Base-by-base conservation (phyloP, 2,797 vertebrate genomes). In the Lutjanus argentimaculatus region DNA sequence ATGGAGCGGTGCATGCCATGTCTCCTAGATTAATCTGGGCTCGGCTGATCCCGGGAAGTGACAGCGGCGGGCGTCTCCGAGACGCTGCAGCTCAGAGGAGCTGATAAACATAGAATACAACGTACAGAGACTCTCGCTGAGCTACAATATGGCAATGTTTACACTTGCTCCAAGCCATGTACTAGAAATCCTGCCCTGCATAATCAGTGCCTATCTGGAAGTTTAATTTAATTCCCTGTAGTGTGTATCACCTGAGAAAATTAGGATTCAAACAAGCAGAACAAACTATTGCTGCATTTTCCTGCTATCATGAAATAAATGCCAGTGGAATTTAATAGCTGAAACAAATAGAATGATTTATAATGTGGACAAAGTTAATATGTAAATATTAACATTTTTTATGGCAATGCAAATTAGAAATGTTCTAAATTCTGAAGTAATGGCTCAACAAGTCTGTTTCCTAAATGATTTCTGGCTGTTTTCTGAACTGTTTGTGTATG, bases 91-190 rank as follows among this genome's bases (percentile, higher is more conserved):
- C 84, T 62, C 81, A 62, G 76, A 83, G 78, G 79, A 85, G 82
- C 82, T 74, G 82, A 90, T 90, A 83, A 89, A 85, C 85, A 81
- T 46, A 69, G 75, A 86, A 87, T 72, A 63, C 79, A 76, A 72
- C 72, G 48, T 73, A 68, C 77, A 45, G 85, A 85, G 82, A 78
- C 72, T 90, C 91, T 89, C 80, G 45, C 86, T 58, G 75, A 87
- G 89, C 77, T 52, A 72, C 91, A 93, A 91, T 94, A 92, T 93
- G 93, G 83, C 88, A 88, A 86, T 94, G 92, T 94, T 93, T 93
- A 92, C 91, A 91, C 89, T 91, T 78, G 92, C 92, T 91, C 73
- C 83, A 67, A 91, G 93, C 88, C 69, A 90, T 89, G 86, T 90
- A 88, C 79, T 80, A 84, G 82, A 87, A 87, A 87, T 88, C 82